phyloP scores from a whole-genome alignment of 2,113 vertebrate species.

The Rhabdornis inornatus region DNA sequence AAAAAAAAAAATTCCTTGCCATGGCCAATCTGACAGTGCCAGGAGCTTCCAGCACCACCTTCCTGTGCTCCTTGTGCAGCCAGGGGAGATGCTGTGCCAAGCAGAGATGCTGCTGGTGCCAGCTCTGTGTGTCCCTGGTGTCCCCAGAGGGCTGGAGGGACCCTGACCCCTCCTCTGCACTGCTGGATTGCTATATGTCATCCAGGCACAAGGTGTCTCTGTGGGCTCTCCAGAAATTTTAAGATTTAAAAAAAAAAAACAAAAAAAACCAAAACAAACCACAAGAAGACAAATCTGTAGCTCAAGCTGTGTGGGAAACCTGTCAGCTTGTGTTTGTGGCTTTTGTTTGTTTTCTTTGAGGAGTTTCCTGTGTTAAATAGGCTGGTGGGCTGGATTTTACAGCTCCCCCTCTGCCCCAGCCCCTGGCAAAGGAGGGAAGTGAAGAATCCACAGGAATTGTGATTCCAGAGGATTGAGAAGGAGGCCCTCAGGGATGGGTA shows the following conservation, averaged over 20 bases:
- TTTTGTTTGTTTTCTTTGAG: conserved; percentile 36
- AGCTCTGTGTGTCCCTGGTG: background rate
- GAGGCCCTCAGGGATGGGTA: background rate
- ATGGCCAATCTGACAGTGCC: too few species aligned
- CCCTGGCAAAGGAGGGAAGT: background rate
- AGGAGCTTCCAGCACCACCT: background rate
- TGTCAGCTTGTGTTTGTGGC: conserved; percentile 22
- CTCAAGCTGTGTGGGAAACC: conserved; percentile 6
- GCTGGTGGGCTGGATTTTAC: background rate
- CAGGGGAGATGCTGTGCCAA: background rate
- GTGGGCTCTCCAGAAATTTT: conserved; percentile 30
- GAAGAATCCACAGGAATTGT: background rate
- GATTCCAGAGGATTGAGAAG: background rate
- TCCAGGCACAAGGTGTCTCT: conserved; percentile 62
- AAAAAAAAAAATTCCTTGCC: background rate
- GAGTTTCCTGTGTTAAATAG: background rate
- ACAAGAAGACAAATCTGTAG: background rate
- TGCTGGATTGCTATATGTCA: conserved; percentile 4
- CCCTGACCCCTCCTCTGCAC: background rate
- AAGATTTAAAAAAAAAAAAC: background rate
- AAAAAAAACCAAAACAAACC: too few species aligned
- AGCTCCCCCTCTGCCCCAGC: background rate
- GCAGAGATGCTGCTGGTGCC: background rate
- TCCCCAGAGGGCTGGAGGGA: background rate
- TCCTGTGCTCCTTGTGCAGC: background rate